phyloP scores from a whole-genome alignment of 2,113 vertebrate species.

The Puma concolor region DNA sequence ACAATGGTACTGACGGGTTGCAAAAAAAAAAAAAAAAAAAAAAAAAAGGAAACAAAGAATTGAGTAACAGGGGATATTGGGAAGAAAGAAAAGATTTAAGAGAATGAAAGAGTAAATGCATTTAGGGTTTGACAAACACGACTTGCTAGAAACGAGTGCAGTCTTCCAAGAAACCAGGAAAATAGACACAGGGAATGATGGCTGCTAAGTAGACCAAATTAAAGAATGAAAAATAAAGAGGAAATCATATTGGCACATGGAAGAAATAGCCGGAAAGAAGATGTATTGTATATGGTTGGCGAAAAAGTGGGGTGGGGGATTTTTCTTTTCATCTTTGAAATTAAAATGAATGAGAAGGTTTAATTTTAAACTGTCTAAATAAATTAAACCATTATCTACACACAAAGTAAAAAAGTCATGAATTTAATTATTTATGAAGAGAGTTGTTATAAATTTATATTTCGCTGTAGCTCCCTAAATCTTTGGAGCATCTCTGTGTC shows the following conservation, averaged over 20 bases:
- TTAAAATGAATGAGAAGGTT: not conserved
- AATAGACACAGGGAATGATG: not conserved
- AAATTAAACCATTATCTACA: not conserved
- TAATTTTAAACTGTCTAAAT: not conserved
- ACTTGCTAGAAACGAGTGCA: not conserved
- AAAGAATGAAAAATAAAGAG: not conserved
- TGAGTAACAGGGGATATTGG: not conserved
- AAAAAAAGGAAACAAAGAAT: slow-evolving; percentile 50
- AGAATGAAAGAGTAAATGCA: not conserved
- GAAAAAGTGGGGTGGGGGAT: not conserved
- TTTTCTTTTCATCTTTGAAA: not conserved
- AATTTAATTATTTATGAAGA: not conserved
- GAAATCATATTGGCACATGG: not conserved
- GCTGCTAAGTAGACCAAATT: not conserved
- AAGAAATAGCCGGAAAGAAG: not conserved
- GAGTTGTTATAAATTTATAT: not conserved
- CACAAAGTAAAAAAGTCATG: not conserved
- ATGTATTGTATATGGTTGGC: not conserved
- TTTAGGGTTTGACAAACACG: not conserved
- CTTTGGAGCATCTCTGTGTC: not conserved
- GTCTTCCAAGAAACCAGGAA: not conserved
- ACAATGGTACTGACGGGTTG: slow-evolving; percentile 50
- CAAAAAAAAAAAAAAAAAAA: slow-evolving; percentile 31
- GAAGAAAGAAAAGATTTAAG: not conserved
- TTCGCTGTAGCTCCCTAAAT: not conserved